Base-by-base conservation (phyloP, 2,113 vertebrate species). In the Brienomyrus brachyistius region DNA sequence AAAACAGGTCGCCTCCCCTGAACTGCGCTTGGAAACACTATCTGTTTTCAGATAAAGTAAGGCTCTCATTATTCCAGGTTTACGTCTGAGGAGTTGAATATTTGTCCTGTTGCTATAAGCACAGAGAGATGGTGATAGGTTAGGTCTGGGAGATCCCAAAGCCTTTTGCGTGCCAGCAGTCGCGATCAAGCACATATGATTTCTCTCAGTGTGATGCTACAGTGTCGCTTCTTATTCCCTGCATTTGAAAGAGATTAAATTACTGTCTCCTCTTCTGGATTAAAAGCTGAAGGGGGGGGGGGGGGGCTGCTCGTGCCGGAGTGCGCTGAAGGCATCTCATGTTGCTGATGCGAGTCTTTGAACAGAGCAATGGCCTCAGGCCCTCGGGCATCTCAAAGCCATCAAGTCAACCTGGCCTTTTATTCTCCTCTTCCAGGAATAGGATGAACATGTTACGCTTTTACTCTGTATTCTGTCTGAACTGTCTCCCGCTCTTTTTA, bases 231-330 rank as follows among this genome's bases (percentile, higher is more conserved):
- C 50, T 89, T 82, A 21, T 54, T 51, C 31, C 87, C 56, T 40
- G 19, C 40, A 54, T 92, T 93, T 92, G 90, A 66, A 88, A 13
- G 1, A 92, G 92, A 94, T 94, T 92, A 94, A 92, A 93, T 95
- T 90, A 90, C 90, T 91, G 94, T 91, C 91, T 94, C 88, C 85
- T 17, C 89, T 90, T 90, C 54, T 90, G 88, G 90, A 94, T 93
- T 92, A 92, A 88, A 93, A 90, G 90, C 91, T 90, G 51, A n/a
- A n/a, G 52, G 82, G 87, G 70, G 50, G 88, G 88, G 88, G 43
- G 83, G 87, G 9, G 77, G 87, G 17, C 0, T 82, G 83, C 47
- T 66, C 88, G 90, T 89, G 43, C 0, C 23, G 92, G 89, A 90
- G 88, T 90, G 90, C 92, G 89, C 92, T 92, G 92, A 93, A 94